Conservation (phyloP, 1,140 invertebrate genomes). For the Drosophila pallidifrons region DNA sequence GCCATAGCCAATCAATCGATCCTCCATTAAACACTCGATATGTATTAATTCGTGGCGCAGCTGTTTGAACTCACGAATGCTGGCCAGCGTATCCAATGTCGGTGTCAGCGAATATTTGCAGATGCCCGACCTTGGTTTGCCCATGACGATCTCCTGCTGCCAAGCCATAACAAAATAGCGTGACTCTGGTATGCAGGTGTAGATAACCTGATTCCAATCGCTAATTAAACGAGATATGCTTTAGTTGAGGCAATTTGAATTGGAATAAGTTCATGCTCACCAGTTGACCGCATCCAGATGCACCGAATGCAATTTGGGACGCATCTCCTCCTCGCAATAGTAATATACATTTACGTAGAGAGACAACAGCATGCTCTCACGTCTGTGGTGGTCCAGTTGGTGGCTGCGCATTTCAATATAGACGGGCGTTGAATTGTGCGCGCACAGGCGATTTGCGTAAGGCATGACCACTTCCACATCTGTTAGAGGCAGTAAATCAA, state of each 20-base stretch:
- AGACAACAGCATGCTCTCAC: conserved; percentile 69
- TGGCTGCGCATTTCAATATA: conserved; percentile 77
- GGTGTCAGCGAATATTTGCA: conserved; percentile 83
- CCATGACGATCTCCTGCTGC: conserved; percentile 71
- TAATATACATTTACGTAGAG: conserved; percentile 80
- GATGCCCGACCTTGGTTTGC: conserved; percentile 70
- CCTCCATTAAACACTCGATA: conserved; percentile 75
- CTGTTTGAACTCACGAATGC: conserved; percentile 80
- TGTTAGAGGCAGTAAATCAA: conserved; percentile 13
- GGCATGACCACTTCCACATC: conserved; percentile 68
- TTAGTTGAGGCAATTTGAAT: background rate
- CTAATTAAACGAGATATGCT: conserved; percentile 32
- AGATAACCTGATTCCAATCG: conserved; percentile 60
- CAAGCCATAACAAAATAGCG: conserved; percentile 81
- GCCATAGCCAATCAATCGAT: conserved; percentile 77
- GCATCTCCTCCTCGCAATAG: conserved; percentile 74
- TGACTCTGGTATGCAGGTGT: conserved; percentile 72
- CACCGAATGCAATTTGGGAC: conserved; percentile 74
- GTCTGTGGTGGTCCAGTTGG: conserved; percentile 62
- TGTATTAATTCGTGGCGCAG: conserved; percentile 68
- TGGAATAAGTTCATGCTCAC: conserved; percentile 27
- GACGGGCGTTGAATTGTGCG: conserved; percentile 77
- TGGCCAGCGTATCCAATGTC: conserved; percentile 75
- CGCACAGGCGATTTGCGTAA: conserved; percentile 67
- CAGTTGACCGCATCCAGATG: conserved; percentile 76